Evolutionary conservation across 2,113 vertebrate genomes (phyloP), one percentile per base, ranked within the genome.

Genomic region (Candoia aspera): DNA sequence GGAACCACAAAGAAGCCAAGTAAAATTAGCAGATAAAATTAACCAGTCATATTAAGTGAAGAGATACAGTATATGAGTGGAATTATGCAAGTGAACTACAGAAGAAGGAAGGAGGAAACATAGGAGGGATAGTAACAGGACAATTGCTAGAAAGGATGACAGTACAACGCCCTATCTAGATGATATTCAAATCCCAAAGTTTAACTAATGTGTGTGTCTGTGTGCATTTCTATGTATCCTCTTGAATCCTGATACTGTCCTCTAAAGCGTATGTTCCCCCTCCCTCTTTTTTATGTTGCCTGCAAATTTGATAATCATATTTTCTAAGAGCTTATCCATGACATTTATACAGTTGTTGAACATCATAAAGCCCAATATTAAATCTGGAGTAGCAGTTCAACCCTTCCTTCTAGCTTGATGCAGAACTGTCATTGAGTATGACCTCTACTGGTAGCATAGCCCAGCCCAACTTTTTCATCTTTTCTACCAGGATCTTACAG

Each of bases 1-100:
- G 19, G 42, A 23, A 85, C 64, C 58, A 83, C 6, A n/a, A 49
- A 59, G 62, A 55, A 55, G 60, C 49, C 84, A 87, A 15, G 23
- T 87, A 42, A 87, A 84, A 85, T 15, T 42, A 58, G 49, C 58
- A 85, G 24, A 84, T 89, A 33, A 89, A 84, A 92, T 42, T 33
- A 64, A 37, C 13, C 9, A 60, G 15, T 46, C 29, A 54, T 33
- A 6, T 60, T 46, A 37, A 24, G 10, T 9, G 17, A 53, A 57
- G 49, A 55, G 29, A 2, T 54, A 13, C 17, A 29, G 42, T n/a
- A n/a, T n/a, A n/a, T n/a, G 1, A 1, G 4, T 60, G 17, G 37
- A n/a, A 49, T 37, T 57, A 55, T 60, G 37, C 91, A 88, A 83
- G 59, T 88, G 26, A 42, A 29, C 46, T 79, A 37, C 8, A 49